phyloP scores from a whole-genome alignment of 2,888 invertebrate species.

The Eupeodes latifasciatus region DNA sequence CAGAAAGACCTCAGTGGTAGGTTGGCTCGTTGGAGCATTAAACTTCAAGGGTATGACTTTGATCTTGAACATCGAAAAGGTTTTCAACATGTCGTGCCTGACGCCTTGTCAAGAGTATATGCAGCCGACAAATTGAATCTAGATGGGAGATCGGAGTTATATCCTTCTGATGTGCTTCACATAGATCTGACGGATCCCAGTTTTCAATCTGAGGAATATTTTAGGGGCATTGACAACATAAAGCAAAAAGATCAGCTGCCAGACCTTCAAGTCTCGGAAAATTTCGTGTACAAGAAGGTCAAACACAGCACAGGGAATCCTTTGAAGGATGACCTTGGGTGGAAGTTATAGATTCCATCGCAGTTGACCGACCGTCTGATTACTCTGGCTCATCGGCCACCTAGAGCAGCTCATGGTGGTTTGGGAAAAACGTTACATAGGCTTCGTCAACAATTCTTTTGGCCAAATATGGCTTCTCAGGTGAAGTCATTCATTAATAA shows the following conservation, averaged over 20 bases:
- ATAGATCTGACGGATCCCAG: constrained; percentile 5
- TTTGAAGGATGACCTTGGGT: constrained; percentile 6
- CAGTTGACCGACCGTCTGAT: not conserved
- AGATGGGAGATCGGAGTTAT: not conserved
- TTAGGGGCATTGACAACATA: constrained; percentile 5
- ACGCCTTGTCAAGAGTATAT: constrained; percentile 4
- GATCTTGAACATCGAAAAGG: constrained; percentile 32
- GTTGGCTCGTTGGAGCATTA: constrained; percentile 63
- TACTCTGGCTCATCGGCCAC: constrained; percentile 39
- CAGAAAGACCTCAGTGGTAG: constrained; percentile 77
- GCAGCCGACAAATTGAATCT: not conserved
- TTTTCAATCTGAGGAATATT: constrained; percentile 16
- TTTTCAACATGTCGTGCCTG: constrained; percentile 25
- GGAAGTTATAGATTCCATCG: constrained; percentile 6
- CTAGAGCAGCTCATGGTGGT: constrained; percentile 33
- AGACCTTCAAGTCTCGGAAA: constrained; percentile 14
- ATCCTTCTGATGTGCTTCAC: not conserved
- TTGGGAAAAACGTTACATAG: constrained; percentile 46
- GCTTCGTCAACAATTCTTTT: not conserved
- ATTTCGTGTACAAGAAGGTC: constrained; percentile 21
- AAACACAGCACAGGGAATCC: constrained; percentile 18
- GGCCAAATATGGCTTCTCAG: constrained; percentile 16
- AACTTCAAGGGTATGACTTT: constrained; percentile 30
- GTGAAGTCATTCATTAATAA: not conserved
- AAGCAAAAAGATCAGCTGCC: constrained; percentile 8